phyloP scores from a whole-genome alignment of 2,113 vertebrate genomes.

The Picathartes gymnocephalus region DNA sequence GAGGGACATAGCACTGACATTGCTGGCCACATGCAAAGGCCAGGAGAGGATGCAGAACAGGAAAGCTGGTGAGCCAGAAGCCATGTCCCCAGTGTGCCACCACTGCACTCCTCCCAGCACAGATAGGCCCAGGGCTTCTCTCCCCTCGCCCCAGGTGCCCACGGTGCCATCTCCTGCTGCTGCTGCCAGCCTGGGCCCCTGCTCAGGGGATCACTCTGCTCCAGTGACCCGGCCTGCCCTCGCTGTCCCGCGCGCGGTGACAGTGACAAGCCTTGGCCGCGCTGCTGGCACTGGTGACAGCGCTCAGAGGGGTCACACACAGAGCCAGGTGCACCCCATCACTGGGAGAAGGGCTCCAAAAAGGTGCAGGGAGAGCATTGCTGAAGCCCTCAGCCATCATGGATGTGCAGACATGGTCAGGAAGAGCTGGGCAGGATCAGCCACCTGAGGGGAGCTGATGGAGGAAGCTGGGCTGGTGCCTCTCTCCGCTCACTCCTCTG shows the following conservation, averaged over 20 bases:
- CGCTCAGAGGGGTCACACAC: fast-evolving
- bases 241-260: neutral
- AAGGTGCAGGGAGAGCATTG: neutral
- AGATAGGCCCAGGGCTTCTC: neutral
- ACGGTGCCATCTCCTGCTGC: neutral
- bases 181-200: neutral
- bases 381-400: neutral
- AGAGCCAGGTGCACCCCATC: fast-evolving
- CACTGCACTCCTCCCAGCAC: fast-evolving
- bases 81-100: neutral
- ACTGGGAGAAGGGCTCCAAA: neutral
- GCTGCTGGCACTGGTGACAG: fast-evolving
- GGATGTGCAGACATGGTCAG: neutral
- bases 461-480: fast-evolving
- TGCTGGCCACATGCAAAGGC: fast-evolving
- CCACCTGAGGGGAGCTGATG: neutral
- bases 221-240: neutral
- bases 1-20: neutral
- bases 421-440: neutral
- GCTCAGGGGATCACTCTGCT: neutral
- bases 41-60: neutral
- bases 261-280: fast-evolving
- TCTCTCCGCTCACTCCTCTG: neutral
- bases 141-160: neutral
- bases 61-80: neutral